These are phyloP conservation scores for Lathronympha strigana DNA, from an alignment of 2,888 invertebrate species.

Conservation along the genomic window DNA sequence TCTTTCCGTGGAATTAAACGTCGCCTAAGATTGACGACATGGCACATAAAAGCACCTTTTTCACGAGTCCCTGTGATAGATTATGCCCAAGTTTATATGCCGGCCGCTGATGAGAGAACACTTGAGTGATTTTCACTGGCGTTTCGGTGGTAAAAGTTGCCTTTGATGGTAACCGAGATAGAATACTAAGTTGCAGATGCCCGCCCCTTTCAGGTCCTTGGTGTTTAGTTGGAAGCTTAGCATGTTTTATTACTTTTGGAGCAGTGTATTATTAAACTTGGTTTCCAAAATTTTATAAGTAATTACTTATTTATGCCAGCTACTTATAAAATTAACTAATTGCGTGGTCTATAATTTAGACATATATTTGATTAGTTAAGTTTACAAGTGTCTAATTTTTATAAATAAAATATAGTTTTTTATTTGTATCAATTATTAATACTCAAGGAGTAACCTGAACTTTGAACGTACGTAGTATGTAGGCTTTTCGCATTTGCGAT, in stretches of 20 bases:
- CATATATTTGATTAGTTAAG: too few species aligned
- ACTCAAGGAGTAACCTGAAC: too few species aligned
- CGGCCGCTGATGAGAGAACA: slow-evolving; percentile 38
- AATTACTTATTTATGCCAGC: too few species aligned
- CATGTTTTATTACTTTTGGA: slow-evolving; percentile 28
- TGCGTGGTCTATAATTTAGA: too few species aligned
- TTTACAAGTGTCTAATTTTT: too few species aligned
- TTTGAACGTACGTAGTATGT: too few species aligned
- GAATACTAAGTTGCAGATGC: slow-evolving; percentile 34
- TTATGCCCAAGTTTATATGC: slow-evolving; percentile 40
- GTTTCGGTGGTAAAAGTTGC: slow-evolving; percentile 29
- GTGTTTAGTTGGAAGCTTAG: slow-evolving; percentile 19
- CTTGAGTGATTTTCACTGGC: slow-evolving; percentile 40
- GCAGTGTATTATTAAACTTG: not conserved
- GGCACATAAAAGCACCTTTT: slow-evolving; percentile 42
- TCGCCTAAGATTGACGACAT: slow-evolving; percentile 41
- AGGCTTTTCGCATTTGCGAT: too few species aligned
- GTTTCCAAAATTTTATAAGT: not conserved
- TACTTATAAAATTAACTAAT: too few species aligned
- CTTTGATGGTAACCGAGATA: slow-evolving; percentile 40
- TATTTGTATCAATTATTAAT: too few species aligned
- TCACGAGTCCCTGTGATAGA: slow-evolving; percentile 39
- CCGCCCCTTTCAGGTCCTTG: slow-evolving; percentile 32
- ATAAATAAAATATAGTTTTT: too few species aligned
- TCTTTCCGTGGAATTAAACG: slow-evolving; percentile 42